Conservation (phyloP, 1,140 invertebrate genomes). For the Helicorthomorpha holstii region DNA sequence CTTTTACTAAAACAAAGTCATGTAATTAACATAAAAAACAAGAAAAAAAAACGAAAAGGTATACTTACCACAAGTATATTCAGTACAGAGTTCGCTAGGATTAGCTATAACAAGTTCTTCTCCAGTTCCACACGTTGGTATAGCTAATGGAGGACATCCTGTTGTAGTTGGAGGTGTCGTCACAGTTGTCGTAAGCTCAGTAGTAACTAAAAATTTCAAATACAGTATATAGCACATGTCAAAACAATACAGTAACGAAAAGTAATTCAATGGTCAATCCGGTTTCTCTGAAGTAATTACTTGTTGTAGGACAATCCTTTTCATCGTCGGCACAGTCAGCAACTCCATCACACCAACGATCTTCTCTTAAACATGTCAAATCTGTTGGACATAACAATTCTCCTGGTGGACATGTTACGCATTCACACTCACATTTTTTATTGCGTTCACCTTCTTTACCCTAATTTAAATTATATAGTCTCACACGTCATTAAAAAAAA, state of each 20-base stretch:
- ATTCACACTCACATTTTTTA: constrained; percentile 46
- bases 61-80: constrained; percentile 14
- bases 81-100: constrained; percentile 10
- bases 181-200: no score
- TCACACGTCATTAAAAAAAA: no score
- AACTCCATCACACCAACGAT: constrained; percentile 61
- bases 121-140: constrained; percentile 11
- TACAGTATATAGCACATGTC: no score
- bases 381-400: constrained; percentile 52
- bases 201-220: no score
- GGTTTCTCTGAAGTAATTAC: background rate
- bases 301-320: constrained; percentile 36
- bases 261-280: background rate
- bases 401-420: constrained; percentile 45
- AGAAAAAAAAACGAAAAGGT: no score
- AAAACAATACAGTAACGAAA: background rate
- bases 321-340: constrained; percentile 73
- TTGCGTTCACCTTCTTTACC: background rate
- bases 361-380: constrained; percentile 49
- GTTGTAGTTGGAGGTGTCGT: constrained; percentile 5
- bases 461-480: no score
- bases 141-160: constrained; percentile 11
- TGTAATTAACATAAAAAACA: no score
- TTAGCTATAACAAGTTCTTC: constrained; percentile 11
- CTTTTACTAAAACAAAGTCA: no score